phyloP scores from a whole-genome alignment of 2,888 invertebrate genomes.

The Drosophila falleni region DNA sequence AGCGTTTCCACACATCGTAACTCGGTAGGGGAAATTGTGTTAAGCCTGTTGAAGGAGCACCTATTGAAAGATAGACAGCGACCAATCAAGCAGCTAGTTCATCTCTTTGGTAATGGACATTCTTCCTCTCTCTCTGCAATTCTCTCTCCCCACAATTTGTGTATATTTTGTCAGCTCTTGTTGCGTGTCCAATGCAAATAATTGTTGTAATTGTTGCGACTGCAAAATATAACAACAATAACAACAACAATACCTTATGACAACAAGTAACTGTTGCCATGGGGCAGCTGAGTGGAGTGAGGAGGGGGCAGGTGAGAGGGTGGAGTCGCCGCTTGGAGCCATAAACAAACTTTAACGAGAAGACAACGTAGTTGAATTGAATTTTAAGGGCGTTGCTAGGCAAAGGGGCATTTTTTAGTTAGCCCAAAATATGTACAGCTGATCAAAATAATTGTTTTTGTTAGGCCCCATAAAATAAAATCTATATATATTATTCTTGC shows the following conservation, averaged over 20 bases:
- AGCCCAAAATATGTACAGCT: conserved; percentile 2
- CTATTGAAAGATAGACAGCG: conserved; percentile 13
- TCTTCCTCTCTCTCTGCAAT: neutral
- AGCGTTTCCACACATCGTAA: neutral
- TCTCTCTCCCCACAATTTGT: conserved; percentile 20
- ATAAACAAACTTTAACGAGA: conserved; percentile 66
- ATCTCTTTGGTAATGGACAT: conserved; percentile 13
- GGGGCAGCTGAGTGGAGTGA: neutral
- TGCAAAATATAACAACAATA: conserved; percentile 22
- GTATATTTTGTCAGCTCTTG: conserved; percentile 48
- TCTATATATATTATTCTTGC: neutral
- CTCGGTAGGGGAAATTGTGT: conserved; percentile 40
- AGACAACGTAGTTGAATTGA: conserved; percentile 34
- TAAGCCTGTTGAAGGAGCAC: neutral
- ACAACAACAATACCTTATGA: conserved; percentile 69
- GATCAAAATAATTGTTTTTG: neutral
- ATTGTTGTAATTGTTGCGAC: conserved; percentile 74
- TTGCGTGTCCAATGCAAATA: conserved; percentile 62
- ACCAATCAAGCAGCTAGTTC: conserved; percentile 18
- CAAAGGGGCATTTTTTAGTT: conserved; percentile 2
- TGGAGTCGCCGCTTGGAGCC: conserved; percentile 37
- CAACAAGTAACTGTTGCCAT: conserved; percentile 67
- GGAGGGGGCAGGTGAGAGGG: neutral
- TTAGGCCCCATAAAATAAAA: neutral
- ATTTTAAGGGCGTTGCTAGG: conserved; percentile 69